Evolutionary conservation across 2,113 vertebrate species (phyloP).

Genomic region (Dascyllus trimaculatus): DNA sequence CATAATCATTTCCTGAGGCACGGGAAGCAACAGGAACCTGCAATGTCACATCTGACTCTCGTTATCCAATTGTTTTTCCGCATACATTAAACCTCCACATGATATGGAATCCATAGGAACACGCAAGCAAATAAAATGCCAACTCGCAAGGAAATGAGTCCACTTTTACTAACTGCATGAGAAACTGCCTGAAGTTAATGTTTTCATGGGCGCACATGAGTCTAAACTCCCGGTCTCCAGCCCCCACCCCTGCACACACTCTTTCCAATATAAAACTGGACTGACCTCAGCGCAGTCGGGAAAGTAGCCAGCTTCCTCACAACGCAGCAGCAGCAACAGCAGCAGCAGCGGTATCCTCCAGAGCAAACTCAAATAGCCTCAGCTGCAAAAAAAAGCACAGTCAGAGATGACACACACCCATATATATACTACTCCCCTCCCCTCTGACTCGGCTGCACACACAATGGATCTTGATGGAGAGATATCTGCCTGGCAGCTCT

Average conservation of each 20-base stretch:
- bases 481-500: slow-evolving; percentile 67
- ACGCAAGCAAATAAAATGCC: slow-evolving; percentile 5
- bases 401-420: slow-evolving; percentile 57
- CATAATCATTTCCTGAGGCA: slow-evolving; percentile 52
- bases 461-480: slow-evolving; percentile 66
- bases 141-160: slow-evolving; percentile 21
- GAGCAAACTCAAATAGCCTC: slow-evolving; percentile 61
- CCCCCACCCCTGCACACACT: slow-evolving; percentile 24
- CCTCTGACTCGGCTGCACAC: slow-evolving; percentile 25
- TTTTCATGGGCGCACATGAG: slow-evolving; percentile 31
- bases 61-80: slow-evolving; percentile 9
- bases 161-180: slow-evolving; percentile 13
- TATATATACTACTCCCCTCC: not conserved
- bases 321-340: slow-evolving; percentile 54
- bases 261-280: slow-evolving; percentile 58
- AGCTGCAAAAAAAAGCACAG: slow-evolving; percentile 39
- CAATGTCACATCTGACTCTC: slow-evolving; percentile 43
- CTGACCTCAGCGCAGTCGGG: slow-evolving; percentile 72
- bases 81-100: slow-evolving; percentile 1
- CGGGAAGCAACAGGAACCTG: slow-evolving; percentile 21
- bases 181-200: slow-evolving; percentile 47
- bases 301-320: slow-evolving; percentile 72
- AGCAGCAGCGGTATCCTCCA: slow-evolving; percentile 56
- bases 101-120: slow-evolving; percentile 9
- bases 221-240: slow-evolving; percentile 9